Conservation (phyloP, 2,113 vertebrate species). For the Hypocryptadius cinnamomeus region DNA sequence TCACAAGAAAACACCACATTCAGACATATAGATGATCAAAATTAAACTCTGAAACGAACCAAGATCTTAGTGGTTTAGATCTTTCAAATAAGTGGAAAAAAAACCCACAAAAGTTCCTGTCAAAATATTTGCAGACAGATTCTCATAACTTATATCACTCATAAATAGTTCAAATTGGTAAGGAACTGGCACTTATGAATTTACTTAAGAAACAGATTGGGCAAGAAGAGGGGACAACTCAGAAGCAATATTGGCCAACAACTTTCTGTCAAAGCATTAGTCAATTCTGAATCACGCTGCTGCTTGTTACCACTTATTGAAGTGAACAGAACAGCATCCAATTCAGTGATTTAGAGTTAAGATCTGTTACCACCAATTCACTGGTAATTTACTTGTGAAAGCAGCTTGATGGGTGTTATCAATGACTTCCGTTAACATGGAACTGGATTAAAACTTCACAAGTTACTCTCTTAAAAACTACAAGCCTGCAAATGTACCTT, state of each 20-base stretch:
- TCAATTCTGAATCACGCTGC: not conserved
- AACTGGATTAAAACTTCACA: not conserved
- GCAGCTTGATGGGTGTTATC: not conserved
- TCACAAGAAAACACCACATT: not conserved
- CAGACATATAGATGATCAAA: not conserved
- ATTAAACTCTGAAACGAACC: not conserved
- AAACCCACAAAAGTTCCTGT: not conserved
- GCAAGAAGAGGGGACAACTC: not conserved
- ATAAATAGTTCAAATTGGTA: not conserved
- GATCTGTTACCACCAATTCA: not conserved
- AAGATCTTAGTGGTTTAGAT: not conserved
- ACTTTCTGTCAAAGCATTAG: not conserved
- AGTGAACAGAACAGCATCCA: not conserved
- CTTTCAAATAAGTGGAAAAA: not conserved
- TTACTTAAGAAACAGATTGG: not conserved
- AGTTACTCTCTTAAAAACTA: not conserved
- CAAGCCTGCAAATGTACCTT: not conserved
- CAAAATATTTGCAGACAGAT: not conserved
- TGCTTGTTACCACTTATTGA: not conserved
- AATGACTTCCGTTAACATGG: not conserved
- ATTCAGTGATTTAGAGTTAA: not conserved
- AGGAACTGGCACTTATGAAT: not conserved
- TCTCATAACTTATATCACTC: not conserved
- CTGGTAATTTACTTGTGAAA: not conserved
- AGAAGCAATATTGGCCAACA: not conserved